Evolutionary conservation across 2,113 vertebrate genomes (phyloP).

Genomic region (Poecile atricapillus): DNA sequence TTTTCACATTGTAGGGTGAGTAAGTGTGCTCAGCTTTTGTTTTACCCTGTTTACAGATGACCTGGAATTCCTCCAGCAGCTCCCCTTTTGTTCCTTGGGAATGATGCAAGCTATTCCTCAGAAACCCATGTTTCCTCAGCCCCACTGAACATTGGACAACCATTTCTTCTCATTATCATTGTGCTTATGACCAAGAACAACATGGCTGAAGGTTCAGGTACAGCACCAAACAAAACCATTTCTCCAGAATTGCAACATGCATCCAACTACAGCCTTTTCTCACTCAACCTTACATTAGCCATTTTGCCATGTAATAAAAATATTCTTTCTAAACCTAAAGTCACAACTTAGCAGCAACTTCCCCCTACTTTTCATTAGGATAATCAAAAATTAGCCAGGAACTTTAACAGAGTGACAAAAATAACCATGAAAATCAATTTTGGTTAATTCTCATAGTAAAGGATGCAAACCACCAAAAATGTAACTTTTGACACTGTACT

Average conservation of each 20-base stretch:
- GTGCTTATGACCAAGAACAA: not conserved
- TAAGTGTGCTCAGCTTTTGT: not conserved
- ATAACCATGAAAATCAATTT: not conserved
- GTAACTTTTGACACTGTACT: not conserved
- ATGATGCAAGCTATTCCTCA: not conserved
- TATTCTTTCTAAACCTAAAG: not conserved
- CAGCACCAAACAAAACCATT: not conserved
- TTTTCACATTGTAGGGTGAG: not conserved
- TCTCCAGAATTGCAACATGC: not conserved
- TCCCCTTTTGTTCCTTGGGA: not conserved
- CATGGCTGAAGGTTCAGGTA: not conserved
- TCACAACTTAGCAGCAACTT: not conserved
- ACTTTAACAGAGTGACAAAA: not conserved
- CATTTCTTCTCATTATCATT: not conserved
- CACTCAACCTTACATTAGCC: not conserved
- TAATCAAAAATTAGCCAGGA: not conserved
- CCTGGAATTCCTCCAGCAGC: not conserved
- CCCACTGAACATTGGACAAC: not conserved
- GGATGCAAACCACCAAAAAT: not conserved
- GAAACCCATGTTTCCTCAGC: not conserved
- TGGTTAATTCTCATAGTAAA: not conserved
- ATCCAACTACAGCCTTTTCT: not conserved
- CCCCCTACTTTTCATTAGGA: not conserved
- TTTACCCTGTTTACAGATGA: not conserved
- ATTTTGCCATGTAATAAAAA: not conserved